A percentile compares a stretch with the other conserved stretches of the same genome.
phyloP scores from a whole-genome alignment of 2,797 vertebrate species.

The Poecilia picta region DNA sequence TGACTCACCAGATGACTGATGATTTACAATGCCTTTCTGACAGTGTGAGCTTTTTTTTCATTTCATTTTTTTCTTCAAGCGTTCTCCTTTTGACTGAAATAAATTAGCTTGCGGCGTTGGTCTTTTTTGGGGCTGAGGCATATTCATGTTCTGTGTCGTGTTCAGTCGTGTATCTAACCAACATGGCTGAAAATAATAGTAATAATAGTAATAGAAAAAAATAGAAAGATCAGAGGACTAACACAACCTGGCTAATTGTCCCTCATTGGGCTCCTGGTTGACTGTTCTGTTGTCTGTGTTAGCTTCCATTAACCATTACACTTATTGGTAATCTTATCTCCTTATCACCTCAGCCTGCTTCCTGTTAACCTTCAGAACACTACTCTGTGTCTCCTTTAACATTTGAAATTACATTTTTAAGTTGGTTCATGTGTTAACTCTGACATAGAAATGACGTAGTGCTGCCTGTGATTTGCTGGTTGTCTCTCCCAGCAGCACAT shows the following conservation, averaged over 20 bases:
- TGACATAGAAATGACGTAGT: constrained; percentile 34
- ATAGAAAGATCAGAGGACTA: background rate
- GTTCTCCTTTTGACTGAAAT: background rate
- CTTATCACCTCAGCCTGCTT: constrained; percentile 58
- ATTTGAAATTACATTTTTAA: constrained; percentile 5
- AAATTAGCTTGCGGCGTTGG: background rate
- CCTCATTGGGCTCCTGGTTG: background rate
- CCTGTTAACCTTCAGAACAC: constrained; percentile 50
- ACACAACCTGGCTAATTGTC: background rate
- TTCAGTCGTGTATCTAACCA: background rate
- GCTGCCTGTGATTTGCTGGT: constrained; percentile 21
- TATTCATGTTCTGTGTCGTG: background rate
- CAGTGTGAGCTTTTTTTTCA: background rate
- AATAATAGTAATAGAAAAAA: background rate
- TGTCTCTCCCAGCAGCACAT: constrained; percentile 17
- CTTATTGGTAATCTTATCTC: constrained; percentile 77
- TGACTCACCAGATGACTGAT: background rate
- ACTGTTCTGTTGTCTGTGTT: constrained; percentile 49
- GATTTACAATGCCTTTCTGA: background rate
- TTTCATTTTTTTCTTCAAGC: background rate
- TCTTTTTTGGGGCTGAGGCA: background rate
- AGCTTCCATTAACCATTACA: constrained; percentile 63
- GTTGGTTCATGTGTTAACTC: constrained; percentile 30
- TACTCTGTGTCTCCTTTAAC: constrained; percentile 30
- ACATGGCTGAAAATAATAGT: background rate